phyloP scores from a whole-genome alignment of 1,140 invertebrate genomes.

The Holotrichia oblita region DNA sequence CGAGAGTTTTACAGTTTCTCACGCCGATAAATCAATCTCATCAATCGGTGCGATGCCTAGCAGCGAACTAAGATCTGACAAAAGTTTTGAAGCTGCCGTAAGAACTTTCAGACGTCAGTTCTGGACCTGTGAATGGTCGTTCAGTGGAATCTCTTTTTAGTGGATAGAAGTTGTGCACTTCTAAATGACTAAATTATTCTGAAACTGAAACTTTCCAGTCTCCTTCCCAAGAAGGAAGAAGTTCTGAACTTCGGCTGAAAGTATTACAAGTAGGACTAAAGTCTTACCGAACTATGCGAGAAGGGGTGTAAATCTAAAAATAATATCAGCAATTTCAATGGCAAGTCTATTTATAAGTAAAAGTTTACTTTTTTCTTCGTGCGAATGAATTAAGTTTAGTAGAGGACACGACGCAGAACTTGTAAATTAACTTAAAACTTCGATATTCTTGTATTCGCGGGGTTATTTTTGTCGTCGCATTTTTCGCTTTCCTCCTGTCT shows the following conservation, averaged over 20 bases:
- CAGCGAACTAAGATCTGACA: no score
- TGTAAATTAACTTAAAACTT: constrained; percentile 35
- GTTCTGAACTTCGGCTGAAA: constrained; percentile 30
- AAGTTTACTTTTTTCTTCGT: constrained; percentile 27
- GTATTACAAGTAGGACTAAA: constrained; percentile 34
- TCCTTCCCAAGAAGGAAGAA: constrained; percentile 12
- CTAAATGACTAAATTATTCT: constrained; percentile 31
- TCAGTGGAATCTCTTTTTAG: no score
- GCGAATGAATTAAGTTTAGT: no score
- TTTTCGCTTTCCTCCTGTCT: background rate
- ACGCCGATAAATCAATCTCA: no score
- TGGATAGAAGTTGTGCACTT: constrained; percentile 11
- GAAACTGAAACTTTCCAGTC: constrained; percentile 34
- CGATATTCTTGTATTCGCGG: constrained; percentile 8
- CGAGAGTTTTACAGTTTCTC: no score
- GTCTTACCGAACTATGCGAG: constrained; percentile 32
- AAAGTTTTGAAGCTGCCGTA: no score
- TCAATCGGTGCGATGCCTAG: no score
- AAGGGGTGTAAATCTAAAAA: constrained; percentile 30
- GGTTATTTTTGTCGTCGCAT: background rate
- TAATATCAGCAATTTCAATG: constrained; percentile 32
- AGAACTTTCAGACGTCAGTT: no score
- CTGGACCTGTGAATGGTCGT: no score
- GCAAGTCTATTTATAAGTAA: constrained; percentile 31
- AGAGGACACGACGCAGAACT: constrained; percentile 9